Evolutionary conservation across 2,888 invertebrate species (phyloP).

Genomic region (Taphrorychus bicolor): DNA sequence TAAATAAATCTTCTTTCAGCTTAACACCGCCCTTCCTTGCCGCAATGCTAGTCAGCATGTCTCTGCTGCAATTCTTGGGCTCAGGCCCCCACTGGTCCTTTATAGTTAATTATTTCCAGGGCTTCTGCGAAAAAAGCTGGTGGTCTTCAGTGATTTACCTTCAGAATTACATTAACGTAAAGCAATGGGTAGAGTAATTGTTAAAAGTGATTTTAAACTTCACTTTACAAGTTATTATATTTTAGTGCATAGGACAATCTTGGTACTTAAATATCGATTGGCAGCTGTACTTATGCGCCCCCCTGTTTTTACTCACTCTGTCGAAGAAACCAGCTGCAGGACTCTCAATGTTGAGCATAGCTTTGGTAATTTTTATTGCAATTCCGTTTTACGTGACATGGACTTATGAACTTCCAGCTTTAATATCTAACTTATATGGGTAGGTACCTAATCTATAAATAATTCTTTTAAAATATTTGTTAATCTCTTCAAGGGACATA

Average conservation of each 20-base stretch:
- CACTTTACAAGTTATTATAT: constrained; percentile 28
- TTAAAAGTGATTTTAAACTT: neutral
- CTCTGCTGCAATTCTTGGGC: constrained; percentile 60
- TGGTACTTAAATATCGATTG: constrained; percentile 69
- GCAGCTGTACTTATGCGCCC: constrained; percentile 63
- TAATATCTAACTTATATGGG: constrained; percentile 45
- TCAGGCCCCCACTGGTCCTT: constrained; percentile 62
- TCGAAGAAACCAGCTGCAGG: constrained; percentile 54
- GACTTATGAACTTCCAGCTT: constrained; percentile 43
- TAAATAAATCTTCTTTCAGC: constrained; percentile 48
- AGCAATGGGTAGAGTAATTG: constrained; percentile 36
- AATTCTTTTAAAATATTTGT: constrained; percentile 17
- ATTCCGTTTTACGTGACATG: constrained; percentile 45
- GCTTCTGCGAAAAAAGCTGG: constrained; percentile 48
- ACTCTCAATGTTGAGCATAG: constrained; percentile 32
- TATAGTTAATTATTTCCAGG: constrained; percentile 40
- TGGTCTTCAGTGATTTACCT: constrained; percentile 50
- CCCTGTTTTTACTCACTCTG: constrained; percentile 63
- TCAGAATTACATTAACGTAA: constrained; percentile 49
- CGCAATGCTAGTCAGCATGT: constrained; percentile 59
- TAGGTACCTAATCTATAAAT: constrained; percentile 20
- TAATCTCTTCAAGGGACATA: too few relatives aligned
- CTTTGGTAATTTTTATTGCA: constrained; percentile 42
- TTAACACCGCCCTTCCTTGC: constrained; percentile 62
- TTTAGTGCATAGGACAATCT: constrained; percentile 64